Conservation (phyloP, 2,797 vertebrate species). For the Squalus acanthias region DNA sequence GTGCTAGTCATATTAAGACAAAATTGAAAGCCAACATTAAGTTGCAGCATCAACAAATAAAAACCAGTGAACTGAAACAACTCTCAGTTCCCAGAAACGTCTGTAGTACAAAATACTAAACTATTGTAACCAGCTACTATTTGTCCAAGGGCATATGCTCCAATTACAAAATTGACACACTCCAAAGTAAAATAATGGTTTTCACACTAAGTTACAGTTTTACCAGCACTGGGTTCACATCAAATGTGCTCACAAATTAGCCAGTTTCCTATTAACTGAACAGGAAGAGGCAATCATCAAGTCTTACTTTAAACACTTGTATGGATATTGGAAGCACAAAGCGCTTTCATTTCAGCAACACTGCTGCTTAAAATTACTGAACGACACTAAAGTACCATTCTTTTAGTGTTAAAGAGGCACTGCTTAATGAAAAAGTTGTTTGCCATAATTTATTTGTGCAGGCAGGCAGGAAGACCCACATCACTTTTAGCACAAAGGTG, state of each 20-base stretch:
- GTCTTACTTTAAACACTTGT: not conserved
- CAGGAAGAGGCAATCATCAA: not conserved
- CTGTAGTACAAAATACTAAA: conserved; percentile 5
- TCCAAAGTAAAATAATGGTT: conserved; percentile 29
- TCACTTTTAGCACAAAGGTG: not conserved
- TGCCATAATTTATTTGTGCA: not conserved
- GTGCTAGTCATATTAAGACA: not conserved
- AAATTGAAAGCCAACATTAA: not conserved
- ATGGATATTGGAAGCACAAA: not conserved
- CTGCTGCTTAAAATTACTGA: not conserved
- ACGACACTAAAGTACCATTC: not conserved
- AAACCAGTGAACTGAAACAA: conserved; percentile 18
- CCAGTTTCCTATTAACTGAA: conserved; percentile 19
- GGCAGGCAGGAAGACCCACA: not conserved
- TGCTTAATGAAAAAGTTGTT: not conserved
- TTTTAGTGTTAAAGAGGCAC: not conserved
- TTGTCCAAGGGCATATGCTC: not conserved
- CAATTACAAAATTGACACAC: not conserved
- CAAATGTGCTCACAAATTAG: not conserved
- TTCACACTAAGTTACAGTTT: conserved; percentile 18
- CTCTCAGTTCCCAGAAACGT: not conserved
- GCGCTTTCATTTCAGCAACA: not conserved
- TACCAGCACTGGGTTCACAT: conserved; percentile 8
- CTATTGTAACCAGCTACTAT: conserved; percentile 13
- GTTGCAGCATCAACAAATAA: not conserved